phyloP scores from a whole-genome alignment of 2,888 invertebrate species.

The Heliconius erato region DNA sequence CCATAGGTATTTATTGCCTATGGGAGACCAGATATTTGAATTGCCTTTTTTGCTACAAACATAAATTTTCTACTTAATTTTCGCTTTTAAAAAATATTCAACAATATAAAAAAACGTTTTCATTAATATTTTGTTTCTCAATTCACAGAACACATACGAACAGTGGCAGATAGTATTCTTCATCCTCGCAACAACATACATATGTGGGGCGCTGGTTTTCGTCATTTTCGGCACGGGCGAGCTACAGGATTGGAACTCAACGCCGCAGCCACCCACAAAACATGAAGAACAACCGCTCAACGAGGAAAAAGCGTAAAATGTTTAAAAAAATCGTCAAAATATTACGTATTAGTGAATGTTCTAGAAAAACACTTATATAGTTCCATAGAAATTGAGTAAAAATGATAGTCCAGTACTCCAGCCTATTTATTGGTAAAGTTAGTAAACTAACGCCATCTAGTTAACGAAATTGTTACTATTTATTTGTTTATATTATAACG shows the following conservation, averaged over 20 bases:
- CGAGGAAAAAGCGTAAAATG: conserved; percentile 67
- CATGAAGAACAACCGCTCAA: conserved; percentile 76
- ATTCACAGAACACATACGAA: conserved; percentile 88
- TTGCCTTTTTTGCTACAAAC: too few species aligned
- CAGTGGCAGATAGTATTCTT: conserved; percentile 94
- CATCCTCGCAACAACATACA: conserved; percentile 90
- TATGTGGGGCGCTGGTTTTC: conserved; percentile 88
- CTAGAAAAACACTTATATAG: background rate
- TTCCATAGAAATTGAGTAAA: background rate
- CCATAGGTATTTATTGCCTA: too few species aligned
- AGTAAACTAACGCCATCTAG: conserved; percentile 24
- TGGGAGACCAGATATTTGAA: too few species aligned
- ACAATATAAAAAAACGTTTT: too few species aligned
- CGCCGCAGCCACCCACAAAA: conserved; percentile 49
- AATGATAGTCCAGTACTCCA: conserved; percentile 4
- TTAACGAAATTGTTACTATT: background rate
- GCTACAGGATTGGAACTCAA: conserved; percentile 82
- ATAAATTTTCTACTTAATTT: too few species aligned
- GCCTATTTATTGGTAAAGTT: conserved; percentile 22
- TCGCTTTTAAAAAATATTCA: too few species aligned
- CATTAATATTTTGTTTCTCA: background rate
- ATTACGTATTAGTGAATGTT: background rate
- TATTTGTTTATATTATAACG: background rate
- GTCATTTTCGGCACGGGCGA: conserved; percentile 89
- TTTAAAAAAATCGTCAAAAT: background rate